Conservation (phyloP, 2,888 invertebrate genomes). For the Nephrotoma appendiculata region DNA sequence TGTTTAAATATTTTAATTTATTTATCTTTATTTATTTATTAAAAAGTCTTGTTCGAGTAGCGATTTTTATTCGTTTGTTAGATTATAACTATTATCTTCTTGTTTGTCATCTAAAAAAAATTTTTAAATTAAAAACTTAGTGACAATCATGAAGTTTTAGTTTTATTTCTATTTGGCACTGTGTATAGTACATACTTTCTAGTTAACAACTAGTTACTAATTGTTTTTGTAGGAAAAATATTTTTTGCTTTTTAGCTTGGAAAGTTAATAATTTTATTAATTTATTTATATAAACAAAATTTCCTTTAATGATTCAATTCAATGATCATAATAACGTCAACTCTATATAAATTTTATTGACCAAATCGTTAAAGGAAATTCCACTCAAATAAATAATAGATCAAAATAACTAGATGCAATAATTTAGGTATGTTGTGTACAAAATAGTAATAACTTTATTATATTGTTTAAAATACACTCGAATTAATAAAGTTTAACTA, state of each 20-base stretch:
- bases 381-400: not conserved
- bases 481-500: not conserved
- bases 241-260: not conserved
- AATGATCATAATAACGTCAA: not conserved
- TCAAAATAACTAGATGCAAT: not conserved
- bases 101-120: not conserved
- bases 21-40: not conserved
- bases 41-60: not conserved
- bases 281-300: not conserved
- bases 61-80: not conserved
- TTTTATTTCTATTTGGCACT: not conserved
- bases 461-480: not conserved
- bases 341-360: not conserved
- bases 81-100: not conserved
- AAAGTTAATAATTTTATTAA: not conserved
- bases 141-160: not conserved
- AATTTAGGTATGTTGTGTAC: not conserved
- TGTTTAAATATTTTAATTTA: not conserved
- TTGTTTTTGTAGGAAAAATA: not conserved
- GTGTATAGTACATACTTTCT: not conserved
- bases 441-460: not conserved
- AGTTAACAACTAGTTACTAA: not conserved
- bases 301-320: not conserved
- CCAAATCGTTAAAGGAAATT: not conserved
- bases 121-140: not conserved